Percentiles rank a stretch among this genome's conserved stretches.
phyloP scores from a whole-genome alignment of 1,140 invertebrate genomes.

The Lineus longissimus region DNA sequence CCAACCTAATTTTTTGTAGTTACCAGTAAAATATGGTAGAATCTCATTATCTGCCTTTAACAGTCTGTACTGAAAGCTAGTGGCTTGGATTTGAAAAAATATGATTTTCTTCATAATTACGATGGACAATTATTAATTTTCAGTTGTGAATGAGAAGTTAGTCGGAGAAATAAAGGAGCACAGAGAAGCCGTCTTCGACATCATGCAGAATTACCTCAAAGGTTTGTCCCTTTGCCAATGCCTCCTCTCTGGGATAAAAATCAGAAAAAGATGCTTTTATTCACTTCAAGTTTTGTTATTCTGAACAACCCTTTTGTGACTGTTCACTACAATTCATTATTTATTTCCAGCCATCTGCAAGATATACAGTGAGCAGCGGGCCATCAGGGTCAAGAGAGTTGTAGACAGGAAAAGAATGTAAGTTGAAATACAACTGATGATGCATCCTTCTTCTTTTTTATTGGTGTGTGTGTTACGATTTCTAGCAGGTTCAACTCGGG shows the following conservation, averaged over 20 bases:
- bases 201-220: constrained; percentile 70
- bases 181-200: constrained; percentile 67
- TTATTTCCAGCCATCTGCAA: constrained; percentile 67
- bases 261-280: not conserved
- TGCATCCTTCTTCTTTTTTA: not conserved
- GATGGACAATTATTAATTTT: too few species aligned
- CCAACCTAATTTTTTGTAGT: too few species aligned
- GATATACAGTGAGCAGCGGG: constrained; percentile 83
- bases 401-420: constrained; percentile 75
- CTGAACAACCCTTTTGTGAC: not conserved
- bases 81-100: too few species aligned
- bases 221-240: constrained; percentile 26
- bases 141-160: constrained; percentile 32
- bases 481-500: too few species aligned
- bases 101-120: too few species aligned
- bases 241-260: not conserved
- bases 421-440: constrained; percentile 17
- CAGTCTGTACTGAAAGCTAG: too few species aligned
- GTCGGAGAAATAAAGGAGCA: constrained; percentile 73
- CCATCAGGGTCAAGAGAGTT: constrained; percentile 76
- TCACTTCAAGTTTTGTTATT: not conserved
- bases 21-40: too few species aligned
- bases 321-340: constrained; percentile 8
- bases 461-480: too few species aligned
- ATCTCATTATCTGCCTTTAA: too few species aligned